Percentiles rank a stretch among this genome's conserved stretches.
phyloP scores from a whole-genome alignment of 2,797 vertebrate species.

The Falco columbarius region DNA sequence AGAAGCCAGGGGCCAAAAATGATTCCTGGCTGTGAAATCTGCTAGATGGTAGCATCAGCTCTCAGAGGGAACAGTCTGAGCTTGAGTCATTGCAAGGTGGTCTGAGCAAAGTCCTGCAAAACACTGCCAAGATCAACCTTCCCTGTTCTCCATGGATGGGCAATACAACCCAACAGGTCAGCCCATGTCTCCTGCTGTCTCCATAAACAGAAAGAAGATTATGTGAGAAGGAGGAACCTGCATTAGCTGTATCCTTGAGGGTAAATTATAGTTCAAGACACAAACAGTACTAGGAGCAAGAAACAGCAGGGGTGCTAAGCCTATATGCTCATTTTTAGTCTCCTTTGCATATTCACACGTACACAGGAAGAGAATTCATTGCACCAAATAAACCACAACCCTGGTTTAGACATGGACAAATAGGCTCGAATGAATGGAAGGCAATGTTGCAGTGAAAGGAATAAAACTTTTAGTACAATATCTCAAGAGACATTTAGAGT shows the following conservation, averaged over 20 bases:
- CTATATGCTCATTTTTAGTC: background rate
- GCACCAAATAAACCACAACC: background rate
- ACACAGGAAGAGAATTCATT: background rate
- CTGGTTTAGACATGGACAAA: background rate
- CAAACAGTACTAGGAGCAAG: background rate
- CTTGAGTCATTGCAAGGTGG: background rate
- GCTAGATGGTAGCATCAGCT: background rate
- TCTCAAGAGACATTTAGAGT: background rate
- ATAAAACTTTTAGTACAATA: background rate
- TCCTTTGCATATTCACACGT: background rate
- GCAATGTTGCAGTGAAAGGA: background rate
- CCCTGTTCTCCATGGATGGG: background rate
- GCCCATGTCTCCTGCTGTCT: background rate
- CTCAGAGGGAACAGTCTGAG: background rate
- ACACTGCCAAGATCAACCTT: background rate
- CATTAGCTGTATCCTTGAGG: background rate
- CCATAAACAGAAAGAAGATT: background rate
- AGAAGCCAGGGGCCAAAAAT: background rate
- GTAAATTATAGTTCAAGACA: background rate
- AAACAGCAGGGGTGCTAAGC: background rate
- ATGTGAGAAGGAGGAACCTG: background rate
- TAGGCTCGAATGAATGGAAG: background rate
- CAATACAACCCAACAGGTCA: background rate
- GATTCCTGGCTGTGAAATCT: background rate
- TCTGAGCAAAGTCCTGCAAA: conserved; percentile 4